phyloP scores from a whole-genome alignment of 2,888 invertebrate species.

The Myathropa florea region DNA sequence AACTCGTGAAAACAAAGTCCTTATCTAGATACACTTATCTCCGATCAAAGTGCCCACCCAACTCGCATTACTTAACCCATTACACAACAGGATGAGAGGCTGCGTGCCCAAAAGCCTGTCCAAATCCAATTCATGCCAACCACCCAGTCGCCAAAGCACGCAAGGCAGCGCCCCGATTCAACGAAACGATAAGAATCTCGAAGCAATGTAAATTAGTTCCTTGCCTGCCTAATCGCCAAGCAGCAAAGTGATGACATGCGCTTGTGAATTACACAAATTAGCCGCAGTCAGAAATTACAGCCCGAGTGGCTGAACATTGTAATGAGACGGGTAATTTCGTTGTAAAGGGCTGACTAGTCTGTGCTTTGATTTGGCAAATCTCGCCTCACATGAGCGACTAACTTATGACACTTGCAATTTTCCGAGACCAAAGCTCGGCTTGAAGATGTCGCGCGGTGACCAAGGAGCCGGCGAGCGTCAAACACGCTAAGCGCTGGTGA shows the following conservation, averaged over 20 bases:
- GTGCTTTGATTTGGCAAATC: constrained; percentile 13
- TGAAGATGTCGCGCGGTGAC: not conserved
- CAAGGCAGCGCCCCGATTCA: not conserved
- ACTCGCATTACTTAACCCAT: not conserved
- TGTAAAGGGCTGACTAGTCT: not conserved
- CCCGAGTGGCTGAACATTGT: not conserved
- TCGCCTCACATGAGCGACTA: constrained; percentile 10
- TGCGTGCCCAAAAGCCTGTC: not conserved
- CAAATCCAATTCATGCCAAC: not conserved
- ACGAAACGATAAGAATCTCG: not conserved
- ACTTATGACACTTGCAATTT: constrained; percentile 45
- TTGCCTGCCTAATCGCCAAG: not conserved
- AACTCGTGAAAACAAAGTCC: not conserved
- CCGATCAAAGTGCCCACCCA: not conserved
- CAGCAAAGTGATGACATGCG: constrained; percentile 22
- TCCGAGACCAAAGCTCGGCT: not conserved
- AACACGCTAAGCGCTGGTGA: not conserved
- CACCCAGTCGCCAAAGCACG: not conserved
- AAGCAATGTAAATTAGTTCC: not conserved
- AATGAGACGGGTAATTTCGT: not conserved
- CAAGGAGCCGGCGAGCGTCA: not conserved
- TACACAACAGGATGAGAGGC: not conserved
- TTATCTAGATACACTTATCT: not conserved
- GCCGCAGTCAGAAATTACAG: constrained; percentile 4
- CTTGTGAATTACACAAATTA: constrained; percentile 31